phyloP scores from a whole-genome alignment of 2,888 invertebrate genomes.

The Tridacna gigas region DNA sequence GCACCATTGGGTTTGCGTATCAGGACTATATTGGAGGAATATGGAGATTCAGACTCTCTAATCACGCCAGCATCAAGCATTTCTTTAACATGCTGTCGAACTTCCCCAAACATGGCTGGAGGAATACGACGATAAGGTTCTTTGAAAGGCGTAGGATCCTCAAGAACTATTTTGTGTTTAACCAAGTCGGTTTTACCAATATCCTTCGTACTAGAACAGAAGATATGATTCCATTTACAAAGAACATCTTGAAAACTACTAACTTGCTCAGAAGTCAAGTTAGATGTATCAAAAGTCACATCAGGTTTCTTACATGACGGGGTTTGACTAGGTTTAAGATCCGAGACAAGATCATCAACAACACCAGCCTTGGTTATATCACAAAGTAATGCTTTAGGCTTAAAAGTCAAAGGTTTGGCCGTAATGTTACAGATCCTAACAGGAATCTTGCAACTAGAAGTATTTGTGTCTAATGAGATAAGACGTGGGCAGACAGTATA shows the following conservation, averaged over 20 bases:
- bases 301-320: background rate
- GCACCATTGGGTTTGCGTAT: too few relatives aligned
- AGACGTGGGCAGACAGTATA: background rate
- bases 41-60: conserved; percentile 12
- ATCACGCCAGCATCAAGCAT: conserved; percentile 36
- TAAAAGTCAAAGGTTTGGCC: background rate
- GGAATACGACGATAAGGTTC: conserved; percentile 36
- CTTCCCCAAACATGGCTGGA: conserved; percentile 43
- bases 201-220: conserved; percentile 21
- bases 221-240: conserved; percentile 1
- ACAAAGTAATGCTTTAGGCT: background rate
- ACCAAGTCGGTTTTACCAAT: conserved; percentile 24
- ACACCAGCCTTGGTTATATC: background rate
- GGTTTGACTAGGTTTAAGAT: background rate
- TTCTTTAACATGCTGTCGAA: conserved; percentile 37
- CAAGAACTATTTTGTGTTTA: conserved; percentile 44
- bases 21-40: background rate
- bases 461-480: background rate
- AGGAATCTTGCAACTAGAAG: background rate
- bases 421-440: background rate
- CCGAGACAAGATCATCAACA: background rate
- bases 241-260: background rate
- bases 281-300: background rate
- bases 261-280: background rate
- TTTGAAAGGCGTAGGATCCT: conserved; percentile 34